Evolutionary conservation across 2,797 vertebrate genomes (phyloP).

Genomic region (Centropyge bicolor): DNA sequence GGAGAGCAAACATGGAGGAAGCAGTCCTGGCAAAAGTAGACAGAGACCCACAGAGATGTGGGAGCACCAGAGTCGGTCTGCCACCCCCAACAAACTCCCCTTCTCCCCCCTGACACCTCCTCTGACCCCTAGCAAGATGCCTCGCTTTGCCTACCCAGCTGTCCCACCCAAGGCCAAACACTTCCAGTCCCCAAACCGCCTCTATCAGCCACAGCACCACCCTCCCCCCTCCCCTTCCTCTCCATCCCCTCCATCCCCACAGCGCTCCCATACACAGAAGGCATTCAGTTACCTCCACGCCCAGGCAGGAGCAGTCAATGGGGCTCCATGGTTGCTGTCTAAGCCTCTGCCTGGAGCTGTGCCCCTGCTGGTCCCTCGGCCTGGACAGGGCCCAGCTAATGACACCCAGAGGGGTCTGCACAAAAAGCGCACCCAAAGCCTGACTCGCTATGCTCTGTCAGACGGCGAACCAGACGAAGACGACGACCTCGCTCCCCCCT

Average conservation of each 20-base stretch:
- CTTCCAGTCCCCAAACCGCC: constrained; percentile 51
- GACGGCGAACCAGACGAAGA: constrained; percentile 92
- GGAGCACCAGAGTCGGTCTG: constrained; percentile 78
- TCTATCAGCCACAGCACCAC: constrained; percentile 62
- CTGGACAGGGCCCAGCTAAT: constrained; percentile 3
- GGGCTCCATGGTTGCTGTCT: constrained; percentile 35
- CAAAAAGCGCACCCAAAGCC: constrained; percentile 93
- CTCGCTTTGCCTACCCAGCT: constrained; percentile 87
- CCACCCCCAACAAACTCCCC: constrained; percentile 52
- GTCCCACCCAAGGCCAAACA: constrained; percentile 81
- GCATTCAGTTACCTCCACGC: constrained; percentile 84
- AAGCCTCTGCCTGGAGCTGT: constrained; percentile 56
- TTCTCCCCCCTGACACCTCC: constrained; percentile 80
- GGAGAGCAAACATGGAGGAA: constrained; percentile 65
- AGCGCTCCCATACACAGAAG: constrained; percentile 78
- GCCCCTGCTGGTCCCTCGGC: constrained; percentile 54
- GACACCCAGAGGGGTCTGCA: constrained; percentile 66
- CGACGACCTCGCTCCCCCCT: constrained; percentile 13
- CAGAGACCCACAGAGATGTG: constrained; percentile 56
- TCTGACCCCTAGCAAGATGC: constrained; percentile 85
- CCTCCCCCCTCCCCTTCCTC: constrained; percentile 48
- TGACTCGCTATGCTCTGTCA: constrained; percentile 90
- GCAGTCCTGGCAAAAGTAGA: constrained; percentile 70
- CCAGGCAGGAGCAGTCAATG: constrained; percentile 50
- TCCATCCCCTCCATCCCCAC: constrained; percentile 46